Evolutionary conservation across 2,113 vertebrate genomes (phyloP).

Genomic region (Trachemys scripta): DNA sequence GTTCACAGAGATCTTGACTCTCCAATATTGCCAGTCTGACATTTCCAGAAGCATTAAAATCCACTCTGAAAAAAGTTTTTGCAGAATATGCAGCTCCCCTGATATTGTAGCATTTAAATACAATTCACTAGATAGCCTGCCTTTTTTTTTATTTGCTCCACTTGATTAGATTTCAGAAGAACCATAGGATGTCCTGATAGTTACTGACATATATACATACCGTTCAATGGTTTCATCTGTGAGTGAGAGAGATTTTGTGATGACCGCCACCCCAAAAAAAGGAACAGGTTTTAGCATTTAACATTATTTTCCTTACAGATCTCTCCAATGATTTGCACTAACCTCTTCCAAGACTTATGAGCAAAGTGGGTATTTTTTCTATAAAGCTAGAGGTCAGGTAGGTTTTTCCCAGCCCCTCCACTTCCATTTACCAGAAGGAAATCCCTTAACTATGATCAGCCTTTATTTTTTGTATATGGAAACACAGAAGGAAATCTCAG

Average conservation of each 20-base stretch:
- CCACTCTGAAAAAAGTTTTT: not conserved
- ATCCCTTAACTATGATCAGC: not conserved
- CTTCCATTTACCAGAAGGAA: not conserved
- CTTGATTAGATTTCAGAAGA: not conserved
- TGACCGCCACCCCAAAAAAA: not conserved
- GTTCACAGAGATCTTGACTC: not conserved
- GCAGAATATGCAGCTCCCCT: not conserved
- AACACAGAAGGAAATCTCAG: not conserved
- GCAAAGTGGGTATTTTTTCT: not conserved
- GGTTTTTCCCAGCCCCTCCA: not conserved
- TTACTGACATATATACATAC: not conserved
- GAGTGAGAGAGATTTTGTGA: not conserved
- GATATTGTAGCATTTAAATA: not conserved
- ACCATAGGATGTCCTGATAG: not conserved
- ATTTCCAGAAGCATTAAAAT: not conserved
- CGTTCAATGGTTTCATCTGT: not conserved
- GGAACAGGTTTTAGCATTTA: not conserved
- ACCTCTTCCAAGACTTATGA: not conserved
- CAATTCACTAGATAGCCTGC: not conserved
- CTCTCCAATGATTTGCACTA: not conserved
- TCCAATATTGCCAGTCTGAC: not conserved
- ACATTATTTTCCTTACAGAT: not conserved
- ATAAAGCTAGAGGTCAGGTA: not conserved
- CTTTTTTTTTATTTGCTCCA: not conserved
- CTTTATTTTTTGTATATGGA: not conserved